A percentile compares a stretch with the other conserved stretches of the same genome.
These are phyloP conservation scores for Mesorhabditis spiculigera DNA, from an alignment of 2,888 invertebrate species.

Conservation along the genomic window DNA sequence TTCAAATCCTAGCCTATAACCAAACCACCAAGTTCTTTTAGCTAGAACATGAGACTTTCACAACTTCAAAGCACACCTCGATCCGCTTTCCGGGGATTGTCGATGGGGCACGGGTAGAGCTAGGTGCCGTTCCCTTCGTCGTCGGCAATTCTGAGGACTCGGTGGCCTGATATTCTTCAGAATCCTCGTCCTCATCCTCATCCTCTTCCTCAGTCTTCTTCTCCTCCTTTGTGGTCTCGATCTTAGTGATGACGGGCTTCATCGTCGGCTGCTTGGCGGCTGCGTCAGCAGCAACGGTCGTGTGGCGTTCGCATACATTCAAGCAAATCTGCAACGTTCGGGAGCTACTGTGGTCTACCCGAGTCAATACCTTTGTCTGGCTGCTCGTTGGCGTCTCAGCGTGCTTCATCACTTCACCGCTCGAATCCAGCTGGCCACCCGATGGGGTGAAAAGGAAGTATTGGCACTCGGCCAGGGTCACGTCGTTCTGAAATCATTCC, in stretches of 20 bases:
- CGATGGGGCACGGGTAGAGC: not conserved
- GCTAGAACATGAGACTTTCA: not conserved
- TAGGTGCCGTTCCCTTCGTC: not conserved
- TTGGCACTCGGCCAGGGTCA: conserved; percentile 44
- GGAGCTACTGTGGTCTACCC: not conserved
- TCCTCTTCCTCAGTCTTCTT: not conserved
- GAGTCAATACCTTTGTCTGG: conserved; percentile 25
- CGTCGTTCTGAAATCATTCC: conserved; percentile 29
- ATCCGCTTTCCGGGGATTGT: not conserved
- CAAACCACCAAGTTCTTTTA: not conserved
- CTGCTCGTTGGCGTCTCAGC: conserved; percentile 41
- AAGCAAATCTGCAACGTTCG: conserved; percentile 17
- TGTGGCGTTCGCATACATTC: conserved; percentile 12
- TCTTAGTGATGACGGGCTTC: not conserved
- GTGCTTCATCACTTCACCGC: conserved; percentile 52
- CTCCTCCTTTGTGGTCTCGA: not conserved
- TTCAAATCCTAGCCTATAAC: not conserved
- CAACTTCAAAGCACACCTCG: not conserved
- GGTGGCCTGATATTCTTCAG: not conserved
- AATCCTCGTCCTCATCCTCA: not conserved
- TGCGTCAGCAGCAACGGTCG: not conserved
- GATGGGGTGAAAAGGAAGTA: conserved; percentile 52
- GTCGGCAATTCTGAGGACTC: not conserved
- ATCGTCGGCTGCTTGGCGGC: not conserved
- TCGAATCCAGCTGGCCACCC: conserved; percentile 48